Conservation (phyloP, 2,113 vertebrate species). For the Peromyscus polionotus region DNA sequence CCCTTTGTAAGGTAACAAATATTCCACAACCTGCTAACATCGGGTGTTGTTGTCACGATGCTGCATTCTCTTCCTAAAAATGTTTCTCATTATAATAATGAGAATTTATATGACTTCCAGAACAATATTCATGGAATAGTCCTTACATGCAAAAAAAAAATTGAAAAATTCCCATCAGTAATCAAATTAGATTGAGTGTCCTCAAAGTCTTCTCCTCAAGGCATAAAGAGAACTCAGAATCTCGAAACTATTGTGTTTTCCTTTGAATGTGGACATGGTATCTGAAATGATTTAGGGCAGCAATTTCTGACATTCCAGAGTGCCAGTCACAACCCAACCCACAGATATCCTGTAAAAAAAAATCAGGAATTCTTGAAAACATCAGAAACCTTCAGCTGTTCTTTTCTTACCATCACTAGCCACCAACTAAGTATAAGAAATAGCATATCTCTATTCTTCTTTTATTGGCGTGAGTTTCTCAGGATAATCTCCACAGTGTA, state of each 20-base stretch:
- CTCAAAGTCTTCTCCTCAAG: background rate
- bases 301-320: background rate
- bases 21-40: background rate
- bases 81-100: background rate
- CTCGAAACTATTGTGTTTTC: constrained; percentile 51
- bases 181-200: constrained; percentile 51
- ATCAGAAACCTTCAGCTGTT: constrained; percentile 53
- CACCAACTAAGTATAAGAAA: constrained; percentile 26
- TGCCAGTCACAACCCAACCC: background rate
- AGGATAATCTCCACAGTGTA: background rate
- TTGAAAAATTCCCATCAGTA: background rate
- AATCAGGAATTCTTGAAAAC: constrained; percentile 80
- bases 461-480: background rate
- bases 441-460: background rate
- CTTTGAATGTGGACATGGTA: constrained; percentile 56
- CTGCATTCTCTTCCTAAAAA: background rate
- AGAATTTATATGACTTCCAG: background rate
- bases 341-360: constrained; percentile 69
- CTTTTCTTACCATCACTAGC: constrained; percentile 79
- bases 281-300: constrained; percentile 58
- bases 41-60: background rate
- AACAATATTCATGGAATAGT: constrained; percentile 19
- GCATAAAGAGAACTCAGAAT: background rate
- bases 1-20: constrained; percentile 43
- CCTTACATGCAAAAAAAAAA: background rate